These are phyloP conservation scores for Mechanitis mazaeus DNA, from an alignment of 2,888 invertebrate species.

Conservation along the genomic window DNA sequence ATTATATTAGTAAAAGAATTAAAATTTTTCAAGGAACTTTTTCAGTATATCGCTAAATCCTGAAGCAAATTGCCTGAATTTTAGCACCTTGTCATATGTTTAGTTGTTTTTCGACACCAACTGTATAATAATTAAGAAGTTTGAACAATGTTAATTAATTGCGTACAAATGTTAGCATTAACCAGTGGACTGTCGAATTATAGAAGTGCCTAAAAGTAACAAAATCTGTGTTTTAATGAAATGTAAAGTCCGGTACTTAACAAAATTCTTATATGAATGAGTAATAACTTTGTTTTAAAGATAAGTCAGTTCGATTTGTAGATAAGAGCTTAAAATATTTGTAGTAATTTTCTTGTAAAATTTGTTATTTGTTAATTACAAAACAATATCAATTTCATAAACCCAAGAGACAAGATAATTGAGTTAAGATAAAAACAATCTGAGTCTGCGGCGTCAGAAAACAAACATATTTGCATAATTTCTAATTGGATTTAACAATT, in stretches of 20 bases:
- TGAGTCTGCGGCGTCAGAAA: slow-evolving; percentile 58
- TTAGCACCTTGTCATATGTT: slow-evolving; percentile 35
- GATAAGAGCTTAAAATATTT: background rate
- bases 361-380: background rate
- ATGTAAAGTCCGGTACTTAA: background rate
- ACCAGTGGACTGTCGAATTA: slow-evolving; percentile 72
- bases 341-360: background rate
- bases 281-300: too few relatives aligned
- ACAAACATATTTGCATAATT: slow-evolving; percentile 70
- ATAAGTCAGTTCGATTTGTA: too few relatives aligned
- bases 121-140: slow-evolving; percentile 69
- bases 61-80: too few relatives aligned
- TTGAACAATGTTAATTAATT: slow-evolving; percentile 75
- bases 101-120: slow-evolving; percentile 73
- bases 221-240: slow-evolving; percentile 53
- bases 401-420: slow-evolving; percentile 48
- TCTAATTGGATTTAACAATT: slow-evolving; percentile 60
- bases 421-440: slow-evolving; percentile 58
- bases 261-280: too few relatives aligned
- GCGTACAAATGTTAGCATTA: slow-evolving; percentile 71
- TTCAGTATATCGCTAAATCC: too few relatives aligned
- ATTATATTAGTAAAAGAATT: too few relatives aligned
- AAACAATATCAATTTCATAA: slow-evolving; percentile 6
- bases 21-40: too few relatives aligned
- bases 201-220: slow-evolving; percentile 70